Evolutionary conservation across 2,113 vertebrate genomes (phyloP).

Genomic region (Odontophorus gujanensis): DNA sequence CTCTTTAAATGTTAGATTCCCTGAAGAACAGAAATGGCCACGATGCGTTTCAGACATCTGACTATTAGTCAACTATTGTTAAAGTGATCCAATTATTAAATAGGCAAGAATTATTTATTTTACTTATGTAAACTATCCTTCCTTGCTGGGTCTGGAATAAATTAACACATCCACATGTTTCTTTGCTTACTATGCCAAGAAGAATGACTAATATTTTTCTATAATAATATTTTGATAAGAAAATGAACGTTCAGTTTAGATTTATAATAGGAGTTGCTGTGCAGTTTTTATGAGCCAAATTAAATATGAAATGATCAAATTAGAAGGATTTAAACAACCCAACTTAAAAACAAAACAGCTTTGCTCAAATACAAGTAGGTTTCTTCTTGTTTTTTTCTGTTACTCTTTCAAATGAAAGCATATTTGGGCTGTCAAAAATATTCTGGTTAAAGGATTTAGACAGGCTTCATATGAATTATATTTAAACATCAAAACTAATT

Average conservation of each 20-base stretch:
- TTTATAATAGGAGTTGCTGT: constrained; percentile 54
- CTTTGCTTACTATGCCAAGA: constrained; percentile 61
- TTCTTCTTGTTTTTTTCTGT: not conserved
- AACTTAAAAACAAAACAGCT: constrained; percentile 49
- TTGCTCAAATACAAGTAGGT: constrained; percentile 24
- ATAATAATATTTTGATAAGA: constrained; percentile 69
- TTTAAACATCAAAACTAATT: constrained; percentile 63
- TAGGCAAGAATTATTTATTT: constrained; percentile 54
- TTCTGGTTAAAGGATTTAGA: constrained; percentile 9
- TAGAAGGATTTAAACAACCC: constrained; percentile 39
- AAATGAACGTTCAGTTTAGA: constrained; percentile 52
- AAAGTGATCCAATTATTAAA: constrained; percentile 68
- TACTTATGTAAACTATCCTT: constrained; percentile 60
- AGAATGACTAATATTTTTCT: constrained; percentile 62
- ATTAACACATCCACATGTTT: constrained; percentile 63
- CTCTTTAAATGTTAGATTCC: not conserved
- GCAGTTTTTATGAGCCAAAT: constrained; percentile 43
- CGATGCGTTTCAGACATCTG: constrained; percentile 54
- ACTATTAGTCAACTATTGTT: constrained; percentile 65
- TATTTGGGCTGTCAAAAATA: constrained; percentile 29
- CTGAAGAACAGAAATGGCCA: constrained; percentile 35
- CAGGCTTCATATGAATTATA: constrained; percentile 42
- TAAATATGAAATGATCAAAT: constrained; percentile 52
- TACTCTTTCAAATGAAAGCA: constrained; percentile 30
- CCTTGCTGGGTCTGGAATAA: constrained; percentile 45